Evolutionary conservation across 2,113 vertebrate genomes (phyloP), one percentile per base, ranked within the genome.

Genomic region (Carassius carassius): DNA sequence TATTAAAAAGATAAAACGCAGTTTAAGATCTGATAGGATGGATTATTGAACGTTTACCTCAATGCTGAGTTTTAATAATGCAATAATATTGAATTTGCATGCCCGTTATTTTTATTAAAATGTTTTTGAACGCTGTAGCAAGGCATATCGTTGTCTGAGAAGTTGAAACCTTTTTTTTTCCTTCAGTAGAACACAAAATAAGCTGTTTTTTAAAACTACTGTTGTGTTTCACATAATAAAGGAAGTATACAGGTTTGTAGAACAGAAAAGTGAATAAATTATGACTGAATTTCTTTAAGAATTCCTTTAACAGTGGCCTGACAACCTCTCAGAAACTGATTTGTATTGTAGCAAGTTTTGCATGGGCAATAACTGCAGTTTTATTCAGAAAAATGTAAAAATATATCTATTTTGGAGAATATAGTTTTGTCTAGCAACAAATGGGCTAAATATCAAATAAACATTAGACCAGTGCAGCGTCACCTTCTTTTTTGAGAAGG

Each of bases 21-120:
- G 89, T 85, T 89, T 84, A 86, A 72, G 87, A 92, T 94, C 90
- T 90, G 91, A 93, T 94, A 92, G 88, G 89, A 83, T 84, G 88
- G 89, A 44, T 90, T 87, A 87, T 87, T 90, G 87, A 90, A 92
- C 85, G 88, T 82, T 88, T 84, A 82, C 87, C 73, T 91, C 92
- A 92, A 84, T 90, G 87, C 84, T 90, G 90, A 91, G 86, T 93
- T 94, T 94, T 92, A 94, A 93, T 94, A 93, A 91, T 87, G 77
- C 77, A 73, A 85, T 60, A 85, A 41, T 83, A 84, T 75, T 81
- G 47, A 67, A 81, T 81, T 69, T 88, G 47, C 88, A 84, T 89
- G 81, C 86, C 85, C 84, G 78, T 85, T 87, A 3, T 80, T 70
- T 90, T 86, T 89, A 81, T 89, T 79, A 81, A 81, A 86, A 58